phyloP scores from a whole-genome alignment of 1,140 invertebrate species.

The Mactra quadrangularis region DNA sequence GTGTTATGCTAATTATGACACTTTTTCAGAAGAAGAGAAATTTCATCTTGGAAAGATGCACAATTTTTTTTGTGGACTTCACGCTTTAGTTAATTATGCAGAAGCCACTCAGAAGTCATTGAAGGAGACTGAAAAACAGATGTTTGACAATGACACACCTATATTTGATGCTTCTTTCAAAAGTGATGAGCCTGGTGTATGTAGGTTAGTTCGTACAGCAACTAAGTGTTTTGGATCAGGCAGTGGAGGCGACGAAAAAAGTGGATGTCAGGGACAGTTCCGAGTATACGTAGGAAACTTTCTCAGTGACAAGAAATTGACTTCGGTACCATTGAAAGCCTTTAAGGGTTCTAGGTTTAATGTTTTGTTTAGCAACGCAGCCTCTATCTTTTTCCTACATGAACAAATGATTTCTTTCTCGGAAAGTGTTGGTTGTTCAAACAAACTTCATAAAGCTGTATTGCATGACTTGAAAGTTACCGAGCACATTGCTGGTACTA shows the following conservation, averaged over 20 bases:
- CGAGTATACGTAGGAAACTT: conserved; percentile 30
- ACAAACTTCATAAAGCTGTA: conserved; percentile 32
- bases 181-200: conserved; percentile 2
- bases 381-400: too few species aligned
- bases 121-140: not conserved
- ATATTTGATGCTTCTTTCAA: not conserved
- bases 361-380: conserved; percentile 24
- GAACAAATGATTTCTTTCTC: too few species aligned
- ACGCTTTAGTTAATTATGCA: too few species aligned
- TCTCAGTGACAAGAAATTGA: conserved; percentile 45
- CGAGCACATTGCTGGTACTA: too few species aligned
- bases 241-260: too few species aligned
- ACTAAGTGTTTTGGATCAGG: too few species aligned
- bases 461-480: conserved; percentile 39
- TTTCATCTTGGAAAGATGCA: not conserved
- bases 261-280: too few species aligned
- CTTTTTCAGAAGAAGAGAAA: conserved; percentile 16
- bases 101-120: too few species aligned
- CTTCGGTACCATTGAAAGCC: too few species aligned
- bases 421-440: too few species aligned
- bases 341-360: conserved; percentile 44
- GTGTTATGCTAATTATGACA: too few species aligned
- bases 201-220: too few species aligned
- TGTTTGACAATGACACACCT: not conserved
- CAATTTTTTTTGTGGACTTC: conserved; percentile 34